A percentile compares a stretch with the other conserved stretches of the same genome.
phyloP scores from a whole-genome alignment of 2,797 vertebrate genomes.

The Decapterus maruadsi region DNA sequence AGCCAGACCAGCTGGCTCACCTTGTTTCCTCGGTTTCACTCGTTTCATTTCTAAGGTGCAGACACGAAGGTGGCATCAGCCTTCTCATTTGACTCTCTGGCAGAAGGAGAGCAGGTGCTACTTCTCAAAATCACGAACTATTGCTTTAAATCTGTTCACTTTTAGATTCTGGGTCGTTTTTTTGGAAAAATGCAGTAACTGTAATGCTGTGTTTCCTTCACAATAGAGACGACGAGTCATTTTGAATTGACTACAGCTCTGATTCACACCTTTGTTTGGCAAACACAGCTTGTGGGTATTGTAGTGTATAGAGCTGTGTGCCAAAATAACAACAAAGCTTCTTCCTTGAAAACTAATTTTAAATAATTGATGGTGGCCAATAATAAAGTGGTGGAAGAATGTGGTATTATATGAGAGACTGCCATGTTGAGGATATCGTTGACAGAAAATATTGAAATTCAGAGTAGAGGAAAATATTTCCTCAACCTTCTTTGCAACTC shows the following conservation, averaged over 20 bases:
- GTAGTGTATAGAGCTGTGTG: not conserved
- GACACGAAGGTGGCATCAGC: not conserved
- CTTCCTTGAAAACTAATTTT: not conserved
- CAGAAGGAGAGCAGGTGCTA: not conserved
- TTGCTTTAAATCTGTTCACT: not conserved
- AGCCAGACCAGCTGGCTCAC: not conserved
- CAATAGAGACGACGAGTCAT: not conserved
- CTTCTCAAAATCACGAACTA: not conserved
- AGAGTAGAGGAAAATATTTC: not conserved
- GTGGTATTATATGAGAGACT: not conserved
- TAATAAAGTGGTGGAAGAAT: not conserved
- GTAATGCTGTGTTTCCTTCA: not conserved
- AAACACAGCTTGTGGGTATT: not conserved
- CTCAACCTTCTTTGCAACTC: conserved; percentile 43
- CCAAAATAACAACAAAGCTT: not conserved
- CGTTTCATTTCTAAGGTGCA: not conserved
- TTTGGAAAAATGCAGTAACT: not conserved
- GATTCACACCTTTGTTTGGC: not conserved
- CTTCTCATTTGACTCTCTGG: not conserved
- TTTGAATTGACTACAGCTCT: not conserved
- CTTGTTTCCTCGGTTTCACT: not conserved
- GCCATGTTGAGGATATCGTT: not conserved
- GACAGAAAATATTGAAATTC: conserved; percentile 12
- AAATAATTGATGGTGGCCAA: not conserved
- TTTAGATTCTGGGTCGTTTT: not conserved